These are phyloP conservation scores for Taenaris catops DNA, from an alignment of 2,888 invertebrate species.

Conservation along the genomic window DNA sequence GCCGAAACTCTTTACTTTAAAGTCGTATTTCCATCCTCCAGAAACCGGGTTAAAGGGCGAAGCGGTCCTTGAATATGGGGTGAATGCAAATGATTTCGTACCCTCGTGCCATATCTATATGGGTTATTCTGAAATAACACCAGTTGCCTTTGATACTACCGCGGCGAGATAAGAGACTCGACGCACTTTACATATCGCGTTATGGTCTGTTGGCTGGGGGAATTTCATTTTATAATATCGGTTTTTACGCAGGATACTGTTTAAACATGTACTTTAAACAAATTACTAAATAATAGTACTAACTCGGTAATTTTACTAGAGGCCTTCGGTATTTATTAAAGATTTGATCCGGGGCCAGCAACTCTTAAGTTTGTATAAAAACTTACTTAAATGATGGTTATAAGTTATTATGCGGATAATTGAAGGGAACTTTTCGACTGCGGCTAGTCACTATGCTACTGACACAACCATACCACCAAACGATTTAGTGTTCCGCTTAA, in stretches of 20 bases:
- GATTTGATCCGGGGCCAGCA: too few relatives aligned
- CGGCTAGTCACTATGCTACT: too few relatives aligned
- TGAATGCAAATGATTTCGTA: constrained; percentile 40
- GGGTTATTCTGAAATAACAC: constrained; percentile 40
- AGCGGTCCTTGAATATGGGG: constrained; percentile 44
- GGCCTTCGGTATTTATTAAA: too few relatives aligned
- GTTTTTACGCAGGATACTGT: constrained; percentile 4
- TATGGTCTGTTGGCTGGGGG: constrained; percentile 11
- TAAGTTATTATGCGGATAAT: too few relatives aligned
- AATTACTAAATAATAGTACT: too few relatives aligned
- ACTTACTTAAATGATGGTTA: too few relatives aligned
- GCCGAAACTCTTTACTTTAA: constrained; percentile 43
- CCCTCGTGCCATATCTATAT: constrained; percentile 42
- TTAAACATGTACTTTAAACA: too few relatives aligned
- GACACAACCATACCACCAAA: too few relatives aligned
- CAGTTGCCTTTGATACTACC: constrained; percentile 55
- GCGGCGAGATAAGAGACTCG: constrained; percentile 54
- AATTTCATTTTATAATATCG: constrained; percentile 8
- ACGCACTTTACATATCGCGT: constrained; percentile 32
- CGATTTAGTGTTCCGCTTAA: too few relatives aligned
- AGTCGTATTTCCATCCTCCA: constrained; percentile 44
- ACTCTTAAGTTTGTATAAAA: too few relatives aligned
- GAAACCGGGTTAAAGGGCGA: constrained; percentile 55
- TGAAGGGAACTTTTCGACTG: too few relatives aligned
- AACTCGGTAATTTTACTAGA: too few relatives aligned